Base-by-base conservation (phyloP, 2,797 vertebrate species). In the Intellagama lesueurii region DNA sequence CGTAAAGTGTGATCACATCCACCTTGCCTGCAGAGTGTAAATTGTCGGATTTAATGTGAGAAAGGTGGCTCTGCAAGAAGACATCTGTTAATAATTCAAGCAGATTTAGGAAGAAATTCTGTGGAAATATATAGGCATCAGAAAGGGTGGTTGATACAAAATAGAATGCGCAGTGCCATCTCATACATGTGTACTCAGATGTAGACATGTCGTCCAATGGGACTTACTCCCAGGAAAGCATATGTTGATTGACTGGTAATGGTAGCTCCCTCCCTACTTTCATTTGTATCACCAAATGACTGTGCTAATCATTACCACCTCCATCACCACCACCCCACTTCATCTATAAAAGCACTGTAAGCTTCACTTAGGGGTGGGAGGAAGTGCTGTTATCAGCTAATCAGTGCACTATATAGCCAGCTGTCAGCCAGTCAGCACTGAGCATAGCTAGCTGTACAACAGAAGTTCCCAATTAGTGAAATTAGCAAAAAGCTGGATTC, bases 1-100 rank as follows among this genome's bases (percentile, higher is more conserved):
- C 8, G 47, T 69, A 93, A 95, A 92, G 90, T 2, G 7, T 90
- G 92, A 96, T 91, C 92, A 91, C 90, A 95, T 93, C 94, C 93
- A 91, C 89, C 70, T 86, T 60, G 92, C 91, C 90, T 80, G n/a
- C 88, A 56, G 60, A 93, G 93, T 94, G 92, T 93, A 94, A 95
- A 93, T 94, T 94, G 88, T 93, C 89, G 92, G 88, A 44, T 89
- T 89, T 75, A 88, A 91, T 91, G 93, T 91, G 90, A 94, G 87
- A 93, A 94, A 94, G 93, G 35, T 87, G 56, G 75, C 69, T 82
- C 87, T 93, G 77, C 66, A 90, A 91, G 80, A 87, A 92, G 91
- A 88, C 76, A 93, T 87, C 81, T 93, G 85, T 87, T 93, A 92
- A 90, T 92, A 92, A 95, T 92, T 89, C 87, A 94, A 69, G 86